Percentiles rank a stretch among this genome's conserved stretches.
These are phyloP conservation scores for Bombycilla garrulus DNA, from an alignment of 2,113 vertebrate species.

Conservation along the genomic window DNA sequence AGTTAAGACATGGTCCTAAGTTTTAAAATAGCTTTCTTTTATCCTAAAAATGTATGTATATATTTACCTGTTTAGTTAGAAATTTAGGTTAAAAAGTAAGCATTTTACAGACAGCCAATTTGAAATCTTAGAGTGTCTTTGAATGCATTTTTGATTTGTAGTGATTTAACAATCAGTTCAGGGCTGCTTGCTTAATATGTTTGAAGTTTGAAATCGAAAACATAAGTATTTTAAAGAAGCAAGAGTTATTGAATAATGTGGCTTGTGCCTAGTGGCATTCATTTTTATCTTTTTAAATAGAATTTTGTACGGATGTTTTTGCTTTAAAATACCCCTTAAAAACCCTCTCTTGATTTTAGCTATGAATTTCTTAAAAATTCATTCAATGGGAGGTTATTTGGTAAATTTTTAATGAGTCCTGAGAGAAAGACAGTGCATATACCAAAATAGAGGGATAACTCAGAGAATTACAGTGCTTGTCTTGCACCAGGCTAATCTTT, in stretches of 20 bases:
- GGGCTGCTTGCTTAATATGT: not conserved
- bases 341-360: not conserved
- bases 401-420: not conserved
- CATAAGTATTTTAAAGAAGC: not conserved
- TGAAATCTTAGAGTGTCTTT: not conserved
- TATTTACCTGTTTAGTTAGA: not conserved
- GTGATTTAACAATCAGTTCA: not conserved
- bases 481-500: not conserved
- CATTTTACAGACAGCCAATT: not conserved
- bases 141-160: not conserved
- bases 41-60: not conserved
- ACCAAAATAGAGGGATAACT: not conserved
- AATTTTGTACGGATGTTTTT: not conserved
- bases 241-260: not conserved
- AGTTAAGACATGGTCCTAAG: not conserved
- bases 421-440: not conserved
- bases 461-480: not conserved
- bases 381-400: not conserved
- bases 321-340: not conserved
- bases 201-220: not conserved
- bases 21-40: not conserved
- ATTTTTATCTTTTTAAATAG: not conserved
- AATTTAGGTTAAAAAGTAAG: not conserved
- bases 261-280: not conserved
- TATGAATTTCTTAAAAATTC: not conserved